Percentiles rank a stretch among this genome's conserved stretches.
phyloP scores from a whole-genome alignment of 1,140 invertebrate species.

The Cydia fagiglandana region DNA sequence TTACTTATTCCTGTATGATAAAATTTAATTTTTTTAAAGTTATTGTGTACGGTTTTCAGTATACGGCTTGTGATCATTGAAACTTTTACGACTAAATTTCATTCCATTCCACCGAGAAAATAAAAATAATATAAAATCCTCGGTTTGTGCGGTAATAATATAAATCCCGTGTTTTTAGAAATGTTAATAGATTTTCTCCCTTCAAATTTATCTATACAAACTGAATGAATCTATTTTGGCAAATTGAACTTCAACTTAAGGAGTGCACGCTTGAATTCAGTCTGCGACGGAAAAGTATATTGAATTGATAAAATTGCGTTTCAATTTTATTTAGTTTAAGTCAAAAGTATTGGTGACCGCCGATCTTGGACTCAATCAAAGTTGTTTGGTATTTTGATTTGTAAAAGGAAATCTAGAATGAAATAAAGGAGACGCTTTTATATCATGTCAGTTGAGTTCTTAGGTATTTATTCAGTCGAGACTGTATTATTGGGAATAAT shows the following conservation, averaged over 20 bases:
- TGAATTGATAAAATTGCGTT: constrained; percentile 13
- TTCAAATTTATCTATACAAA: not conserved
- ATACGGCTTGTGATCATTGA: too few relatives aligned
- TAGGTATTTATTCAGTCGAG: not conserved
- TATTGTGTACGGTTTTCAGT: too few relatives aligned
- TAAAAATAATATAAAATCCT: too few relatives aligned
- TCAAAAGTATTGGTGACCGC: not conserved
- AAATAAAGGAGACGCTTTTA: not conserved
- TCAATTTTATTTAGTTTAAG: not conserved
- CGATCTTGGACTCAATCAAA: too few relatives aligned
- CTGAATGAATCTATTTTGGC: not conserved
- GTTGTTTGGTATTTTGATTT: not conserved
- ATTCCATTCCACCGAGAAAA: too few relatives aligned
- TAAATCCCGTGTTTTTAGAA: not conserved
- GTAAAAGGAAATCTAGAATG: not conserved
- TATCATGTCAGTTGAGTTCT: not conserved
- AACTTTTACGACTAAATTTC: too few relatives aligned
- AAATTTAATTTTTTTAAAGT: too few relatives aligned
- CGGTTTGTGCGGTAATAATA: not conserved
- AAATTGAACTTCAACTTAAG: constrained; percentile 13
- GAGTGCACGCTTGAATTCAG: not conserved
- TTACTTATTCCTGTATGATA: too few relatives aligned
- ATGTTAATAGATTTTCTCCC: not conserved
- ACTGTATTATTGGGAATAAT: too few relatives aligned
- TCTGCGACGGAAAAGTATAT: not conserved